Base-by-base conservation (phyloP, 2,888 invertebrate species). In the Habroteleia sp. region DNA sequence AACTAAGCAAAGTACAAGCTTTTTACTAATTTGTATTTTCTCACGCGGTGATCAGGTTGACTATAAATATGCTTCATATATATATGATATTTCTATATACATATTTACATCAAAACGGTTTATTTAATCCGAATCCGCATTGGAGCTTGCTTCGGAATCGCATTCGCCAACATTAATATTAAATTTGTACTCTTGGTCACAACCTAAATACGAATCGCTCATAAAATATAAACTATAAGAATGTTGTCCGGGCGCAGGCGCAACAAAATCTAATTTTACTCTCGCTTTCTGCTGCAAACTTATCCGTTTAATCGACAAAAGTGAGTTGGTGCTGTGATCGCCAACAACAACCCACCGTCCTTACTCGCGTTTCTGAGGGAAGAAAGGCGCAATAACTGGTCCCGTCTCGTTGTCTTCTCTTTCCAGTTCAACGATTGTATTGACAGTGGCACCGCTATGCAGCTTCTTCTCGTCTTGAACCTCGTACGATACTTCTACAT, bases 301-400 rank as follows among this genome's bases (percentile, higher is more conserved):
- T 16, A 99, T 92, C 27, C 99, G 92, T 89, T 99, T 99, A 88
- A 99, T 99, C 5, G 98, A 98, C 3, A 99, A 91, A 35, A 99
- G 90, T 0, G 97, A 96, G 90, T 99, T 99, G 20, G 92, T 92
- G 86, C 96, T 96, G 0, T 97, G 96, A 86, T 99, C 98, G 0
- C 99, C 99, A 79, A 99, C 96, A 5, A 99, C 98, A 29, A 99
- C 96, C 99, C 99, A 99, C 96, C 96, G 96, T 48, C 96, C 96
- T 88, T 96, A 96, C 86, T 96, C 96, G 50, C 96, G 93, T 92
- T 96, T 96, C 92, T 96, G 90, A 6, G 99, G 99, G 91, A 97
- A 99, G 90, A 97, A n/a, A n/a, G n/a, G n/a, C n/a, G n/a, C n/a
- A n/a, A n/a, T n/a, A n/a, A n/a, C n/a, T n/a, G n/a, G n/a, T n/a